These are phyloP conservation scores for Brachypalpus laphriformis DNA, from an alignment of 2,888 invertebrate species.

Conservation along the genomic window DNA sequence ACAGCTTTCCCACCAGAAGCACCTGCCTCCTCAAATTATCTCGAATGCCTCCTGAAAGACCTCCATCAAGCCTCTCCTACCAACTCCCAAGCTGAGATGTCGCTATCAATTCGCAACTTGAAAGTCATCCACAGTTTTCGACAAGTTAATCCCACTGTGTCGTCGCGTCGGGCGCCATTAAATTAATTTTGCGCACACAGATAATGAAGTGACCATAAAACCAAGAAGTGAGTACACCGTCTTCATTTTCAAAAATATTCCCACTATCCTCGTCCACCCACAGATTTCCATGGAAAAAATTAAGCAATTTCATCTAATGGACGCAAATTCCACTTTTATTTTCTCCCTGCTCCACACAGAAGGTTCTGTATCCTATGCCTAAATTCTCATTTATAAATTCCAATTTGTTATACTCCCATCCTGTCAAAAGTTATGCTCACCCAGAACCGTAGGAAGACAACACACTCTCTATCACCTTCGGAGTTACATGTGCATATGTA, in stretches of 20 bases:
- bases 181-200: constrained; percentile 47
- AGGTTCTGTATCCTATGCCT: background rate
- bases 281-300: background rate
- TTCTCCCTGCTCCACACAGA: background rate
- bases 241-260: background rate
- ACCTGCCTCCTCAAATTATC: constrained; percentile 10
- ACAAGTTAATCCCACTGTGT: constrained; percentile 51
- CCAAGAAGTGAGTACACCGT: background rate
- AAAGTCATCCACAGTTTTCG: constrained; percentile 20
- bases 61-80: background rate
- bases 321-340: constrained; percentile 10
- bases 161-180: constrained; percentile 25
- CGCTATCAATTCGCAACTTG: constrained; percentile 11
- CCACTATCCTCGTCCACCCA: background rate
- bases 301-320: constrained; percentile 48
- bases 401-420: constrained; percentile 59
- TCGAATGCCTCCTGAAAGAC: background rate
- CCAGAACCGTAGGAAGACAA: background rate
- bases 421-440: constrained; percentile 53
- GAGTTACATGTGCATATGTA: background rate
- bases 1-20: background rate
- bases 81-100: constrained; percentile 4
- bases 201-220: constrained; percentile 61
- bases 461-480: constrained; percentile 1
- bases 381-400: constrained; percentile 21